Conservation (phyloP, 2,888 invertebrate species). For the Eupithecia abbreviata region DNA sequence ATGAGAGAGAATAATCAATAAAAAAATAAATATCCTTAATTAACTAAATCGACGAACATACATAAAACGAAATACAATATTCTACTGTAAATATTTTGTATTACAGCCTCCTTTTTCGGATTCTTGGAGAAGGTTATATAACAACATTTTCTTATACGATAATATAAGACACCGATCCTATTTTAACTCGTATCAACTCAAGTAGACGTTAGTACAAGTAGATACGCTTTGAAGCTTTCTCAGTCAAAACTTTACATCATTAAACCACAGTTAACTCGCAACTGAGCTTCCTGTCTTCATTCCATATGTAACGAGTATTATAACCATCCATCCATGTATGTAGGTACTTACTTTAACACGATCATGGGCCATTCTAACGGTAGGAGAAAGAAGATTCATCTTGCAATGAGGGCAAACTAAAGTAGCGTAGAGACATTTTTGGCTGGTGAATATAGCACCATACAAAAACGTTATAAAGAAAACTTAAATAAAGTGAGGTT, state of each 20-base stretch:
- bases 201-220: too few relatives aligned
- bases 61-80: too few relatives aligned
- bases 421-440: not conserved
- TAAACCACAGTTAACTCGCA: constrained; percentile 26
- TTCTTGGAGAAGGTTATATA: too few relatives aligned
- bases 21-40: too few relatives aligned
- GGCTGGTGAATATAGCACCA: not conserved
- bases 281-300: constrained; percentile 17
- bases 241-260: constrained; percentile 31
- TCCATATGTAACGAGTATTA: not conserved
- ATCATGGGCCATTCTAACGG: not conserved
- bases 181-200: too few relatives aligned
- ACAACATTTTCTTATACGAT: too few relatives aligned
- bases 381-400: not conserved
- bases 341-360: not conserved
- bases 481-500: constrained; percentile 35
- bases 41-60: too few relatives aligned
- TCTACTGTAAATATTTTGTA: too few relatives aligned
- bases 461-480: constrained; percentile 21
- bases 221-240: constrained; percentile 10
- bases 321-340: not conserved
- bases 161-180: too few relatives aligned
- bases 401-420: not conserved
- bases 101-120: too few relatives aligned
- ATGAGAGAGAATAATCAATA: too few relatives aligned